Conservation (phyloP, 1,140 invertebrate species). For the Zaprionus gabonicus region DNA sequence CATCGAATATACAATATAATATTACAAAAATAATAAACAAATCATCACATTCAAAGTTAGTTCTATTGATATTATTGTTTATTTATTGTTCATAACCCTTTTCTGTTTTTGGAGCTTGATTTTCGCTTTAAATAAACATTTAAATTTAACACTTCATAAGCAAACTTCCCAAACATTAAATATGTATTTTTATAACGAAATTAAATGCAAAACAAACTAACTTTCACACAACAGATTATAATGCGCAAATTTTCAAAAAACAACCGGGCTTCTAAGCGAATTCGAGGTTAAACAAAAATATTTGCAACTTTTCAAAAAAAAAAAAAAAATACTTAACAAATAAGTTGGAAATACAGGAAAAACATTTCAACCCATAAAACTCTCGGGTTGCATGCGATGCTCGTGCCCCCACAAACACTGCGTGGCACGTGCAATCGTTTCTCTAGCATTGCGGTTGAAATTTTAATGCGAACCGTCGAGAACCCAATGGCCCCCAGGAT, state of each 20-base stretch:
- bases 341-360: neutral
- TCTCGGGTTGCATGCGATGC: constrained; percentile 1
- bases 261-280: neutral
- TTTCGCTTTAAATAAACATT: too few relatives aligned
- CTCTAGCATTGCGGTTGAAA: neutral
- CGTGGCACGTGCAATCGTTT: constrained; percentile 1
- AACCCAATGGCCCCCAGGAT: neutral
- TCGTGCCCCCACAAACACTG: neutral
- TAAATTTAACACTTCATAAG: too few relatives aligned
- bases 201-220: neutral
- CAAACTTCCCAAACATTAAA: neutral
- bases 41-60: too few relatives aligned
- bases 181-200: neutral
- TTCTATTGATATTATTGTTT: too few relatives aligned
- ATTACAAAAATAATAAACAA: too few relatives aligned
- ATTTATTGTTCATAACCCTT: too few relatives aligned
- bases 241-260: neutral
- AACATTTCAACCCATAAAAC: neutral
- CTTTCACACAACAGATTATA: neutral
- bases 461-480: constrained; percentile 2
- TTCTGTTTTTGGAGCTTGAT: too few relatives aligned
- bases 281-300: neutral
- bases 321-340: neutral
- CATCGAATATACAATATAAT: too few relatives aligned
- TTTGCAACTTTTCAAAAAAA: neutral